Evolutionary conservation across 2,888 invertebrate species (phyloP), one percentile per base, ranked within the genome.

Genomic region (Morpho achilles): DNA sequence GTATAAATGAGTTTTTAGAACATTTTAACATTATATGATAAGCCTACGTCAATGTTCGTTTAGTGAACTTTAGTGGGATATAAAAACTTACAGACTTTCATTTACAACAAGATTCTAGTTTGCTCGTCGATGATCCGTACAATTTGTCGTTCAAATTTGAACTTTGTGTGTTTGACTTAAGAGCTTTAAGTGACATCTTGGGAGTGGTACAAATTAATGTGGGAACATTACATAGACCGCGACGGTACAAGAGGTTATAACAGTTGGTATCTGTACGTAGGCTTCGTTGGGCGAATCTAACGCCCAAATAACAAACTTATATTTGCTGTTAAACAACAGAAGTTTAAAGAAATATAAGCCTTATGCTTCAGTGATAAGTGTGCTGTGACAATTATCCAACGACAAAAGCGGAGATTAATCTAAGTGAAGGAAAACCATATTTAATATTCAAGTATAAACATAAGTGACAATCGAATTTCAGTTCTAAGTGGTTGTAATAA

Each of bases 221-320:
- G 63, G 63, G 63, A 63, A 63, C 53, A 43, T 59, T 53, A 59
- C 61, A 49, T 59, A 50, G 53, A 61, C 44, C 58, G 45, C 61
- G 59, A 61, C 63, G 45, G 58, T 49, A 48, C 42, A 50, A 53
- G 53, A 51, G 51, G 56, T 53, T 63, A 56, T 23, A 57, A 49
- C 63, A 63, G 63, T 63, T 50, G 56, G 53, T 45, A 53, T 61
- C 51, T 32, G 53, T 43, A 50, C 63, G 61, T 54, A 56, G 61
- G 56, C 61, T 56, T 56, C 56, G 46, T 43, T 56, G 61, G 63
- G 48, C 49, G 63, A 50, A 45, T 56, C 54, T 41, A 47, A 51
- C 49, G 51, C 39, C 44, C 8, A 7, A 32, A 5, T 10, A 8
- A 45, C 10, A n/a, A 48, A 51, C 32, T 32, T 54, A 22, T 23